Base-by-base conservation (phyloP, 2,888 invertebrate genomes). In the Lagria hirta region DNA sequence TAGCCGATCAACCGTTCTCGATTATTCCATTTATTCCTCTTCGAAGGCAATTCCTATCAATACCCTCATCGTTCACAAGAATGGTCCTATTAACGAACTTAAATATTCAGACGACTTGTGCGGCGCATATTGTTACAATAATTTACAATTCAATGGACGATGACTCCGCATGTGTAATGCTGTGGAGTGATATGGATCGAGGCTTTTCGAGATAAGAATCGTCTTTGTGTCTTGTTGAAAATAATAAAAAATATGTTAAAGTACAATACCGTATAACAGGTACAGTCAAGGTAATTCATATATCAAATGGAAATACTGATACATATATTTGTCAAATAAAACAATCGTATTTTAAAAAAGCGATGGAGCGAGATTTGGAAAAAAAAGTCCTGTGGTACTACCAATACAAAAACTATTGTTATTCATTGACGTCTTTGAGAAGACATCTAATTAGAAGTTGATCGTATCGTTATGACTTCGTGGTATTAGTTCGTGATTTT, bases 81-180 rank as follows among this genome's bases (percentile, higher is more conserved):
- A 56, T 56, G 43, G 54, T 54, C 49, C 54, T 50, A 63, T 62
- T 64, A 65, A 63, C 55, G 58, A 60, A 51, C 58, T 55, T 57
- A 58, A 58, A 61, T 60, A 64, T 63, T 52, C 58, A 58, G 56
- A 54, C 62, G 55, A 62, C 61, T 60, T 62, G 62, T 60, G 61
- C 56, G 60, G 56, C 52, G 48, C 57, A 60, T 56, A 64, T 63
- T 56, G 52, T 60, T 60, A 61, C 49, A 63, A 59, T 61, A 60
- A 65, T 66, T 65, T 66, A 65, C 66, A 66, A 66, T 66, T 65
- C 65, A 66, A 66, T 66, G 60, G 54, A 50, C 52, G 60, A 64
- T 66, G 65, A 65, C 64, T 65, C 52, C 54, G 64, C 65, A 66
- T 63, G 58, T 64, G 61, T 64, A 62, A 58, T 61, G 60, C 55